Evolutionary conservation across 2,113 vertebrate species (phyloP), one percentile per base, ranked within the genome.

Genomic region (Microcebus jonahi): DNA sequence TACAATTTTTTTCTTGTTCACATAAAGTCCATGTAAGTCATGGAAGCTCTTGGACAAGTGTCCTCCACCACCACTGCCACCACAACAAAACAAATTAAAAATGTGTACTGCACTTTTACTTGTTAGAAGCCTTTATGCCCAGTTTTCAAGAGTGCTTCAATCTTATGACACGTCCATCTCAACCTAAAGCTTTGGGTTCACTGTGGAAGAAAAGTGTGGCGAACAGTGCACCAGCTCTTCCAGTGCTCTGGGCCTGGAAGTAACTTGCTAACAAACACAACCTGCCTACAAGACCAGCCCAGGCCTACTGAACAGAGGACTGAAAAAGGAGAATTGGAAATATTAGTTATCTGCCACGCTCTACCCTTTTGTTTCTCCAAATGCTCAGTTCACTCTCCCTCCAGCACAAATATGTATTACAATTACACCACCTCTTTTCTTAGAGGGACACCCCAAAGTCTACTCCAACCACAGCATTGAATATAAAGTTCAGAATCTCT

Each of bases 121-220:
- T 45, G 39, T 75, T 27, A 8, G 15, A 75, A 45, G 6, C 71
- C 39, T 17, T 29, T 84, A 71, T 80, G 12, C 59, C 88, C 25
- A 27, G 11, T 70, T 79, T 95, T 85, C 63, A 15, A 79, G 48
- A 76, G 8, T 36, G 68, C 45, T 53, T 93, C 75, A 82, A 36
- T 59, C 42, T 70, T 80, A 50, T 8, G 4, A 2, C 15, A 57
- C 1, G 3, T 27, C 48, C 4, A 29, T 39, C 42, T 45, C 77
- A 57, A 73, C 45, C 20, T 4, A 20, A 12, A 89, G 31, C 39
- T 77, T 67, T 76, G 29, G 42, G 11, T n/a, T 84, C 55, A 42
- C 65, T 25, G 7, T 15, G 29, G 25, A 34, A 88, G 79, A 48
- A 75, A 15, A 77, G 2, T 5, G 18, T 13, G 36, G 7, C 6